These are phyloP conservation scores for Melitaea cinxia DNA, from an alignment of 1,140 invertebrate genomes.

Conservation along the genomic window DNA sequence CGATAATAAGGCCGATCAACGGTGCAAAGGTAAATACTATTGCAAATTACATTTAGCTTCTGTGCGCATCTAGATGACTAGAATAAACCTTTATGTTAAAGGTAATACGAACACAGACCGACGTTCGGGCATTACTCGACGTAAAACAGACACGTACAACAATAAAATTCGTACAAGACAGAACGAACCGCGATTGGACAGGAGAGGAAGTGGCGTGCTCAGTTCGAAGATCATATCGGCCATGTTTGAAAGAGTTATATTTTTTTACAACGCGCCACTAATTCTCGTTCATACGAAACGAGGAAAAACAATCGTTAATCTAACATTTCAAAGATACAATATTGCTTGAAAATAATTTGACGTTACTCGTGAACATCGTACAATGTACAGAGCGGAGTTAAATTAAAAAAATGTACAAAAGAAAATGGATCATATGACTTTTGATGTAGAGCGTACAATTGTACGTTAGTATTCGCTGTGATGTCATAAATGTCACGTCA, in stretches of 20 bases:
- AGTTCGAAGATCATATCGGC: slow-evolving; percentile 24
- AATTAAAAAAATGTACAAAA: not conserved
- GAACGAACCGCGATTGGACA: slow-evolving; percentile 22
- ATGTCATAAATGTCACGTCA: slow-evolving; percentile 29
- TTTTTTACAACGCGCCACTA: slow-evolving; percentile 6
- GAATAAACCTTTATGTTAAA: not conserved
- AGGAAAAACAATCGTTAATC: slow-evolving; percentile 6
- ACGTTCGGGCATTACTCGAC: slow-evolving; percentile 14
- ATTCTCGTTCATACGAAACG: not conserved
- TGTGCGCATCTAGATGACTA: not conserved
- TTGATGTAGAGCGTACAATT: not conserved
- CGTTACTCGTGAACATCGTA: not conserved
- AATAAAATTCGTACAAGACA: slow-evolving; percentile 28
- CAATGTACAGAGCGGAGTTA: not conserved
- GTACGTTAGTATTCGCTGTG: not conserved
- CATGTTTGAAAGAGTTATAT: slow-evolving; percentile 17
- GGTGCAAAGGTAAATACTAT: slow-evolving; percentile 20
- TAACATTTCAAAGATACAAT: slow-evolving; percentile 8
- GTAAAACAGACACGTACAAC: slow-evolving; percentile 21
- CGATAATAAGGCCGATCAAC: slow-evolving; percentile 18
- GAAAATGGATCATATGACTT: not conserved
- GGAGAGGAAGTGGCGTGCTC: slow-evolving; percentile 19
- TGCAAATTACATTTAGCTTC: slow-evolving; percentile 16
- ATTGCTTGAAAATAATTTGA: slow-evolving; percentile 8
- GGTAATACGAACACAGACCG: slow-evolving; percentile 2